These are phyloP conservation scores for Triplophysa tibetana DNA, from an alignment of 2,113 vertebrate genomes.

Conservation along the genomic window DNA sequence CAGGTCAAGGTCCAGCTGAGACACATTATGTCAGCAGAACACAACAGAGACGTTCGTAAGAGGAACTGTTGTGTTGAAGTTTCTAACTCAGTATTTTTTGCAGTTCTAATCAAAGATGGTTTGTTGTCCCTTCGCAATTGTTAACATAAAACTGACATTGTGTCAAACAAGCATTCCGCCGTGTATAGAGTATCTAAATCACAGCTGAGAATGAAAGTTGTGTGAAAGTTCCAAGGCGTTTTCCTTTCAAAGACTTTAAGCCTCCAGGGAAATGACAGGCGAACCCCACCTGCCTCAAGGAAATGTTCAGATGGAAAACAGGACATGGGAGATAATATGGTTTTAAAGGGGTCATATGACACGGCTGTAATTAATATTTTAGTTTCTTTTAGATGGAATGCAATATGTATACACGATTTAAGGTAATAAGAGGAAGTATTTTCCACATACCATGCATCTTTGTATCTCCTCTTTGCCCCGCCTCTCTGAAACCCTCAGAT, in stretches of 20 bases:
- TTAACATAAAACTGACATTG: background rate
- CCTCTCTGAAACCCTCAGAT: too few relatives aligned
- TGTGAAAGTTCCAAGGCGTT: background rate
- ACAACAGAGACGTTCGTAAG: background rate
- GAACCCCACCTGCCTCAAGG: background rate
- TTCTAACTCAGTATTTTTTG: background rate
- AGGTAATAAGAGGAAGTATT: too few relatives aligned
- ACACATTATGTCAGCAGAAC: background rate
- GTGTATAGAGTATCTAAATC: background rate
- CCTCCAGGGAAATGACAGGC: background rate
- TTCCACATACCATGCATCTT: too few relatives aligned
- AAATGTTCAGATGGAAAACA: background rate
- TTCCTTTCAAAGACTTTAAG: background rate
- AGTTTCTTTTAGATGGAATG: too few relatives aligned
- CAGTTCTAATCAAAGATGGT: background rate
- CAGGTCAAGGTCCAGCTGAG: background rate
- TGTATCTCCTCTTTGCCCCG: too few relatives aligned
- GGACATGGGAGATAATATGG: constrained; percentile 8
- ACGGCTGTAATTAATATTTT: too few relatives aligned
- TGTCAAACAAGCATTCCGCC: background rate
- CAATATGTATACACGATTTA: too few relatives aligned
- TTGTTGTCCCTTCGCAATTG: background rate
- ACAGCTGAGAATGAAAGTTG: background rate
- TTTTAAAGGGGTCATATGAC: too few relatives aligned
- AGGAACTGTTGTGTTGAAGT: too few relatives aligned